Conservation (phyloP, 2,113 vertebrate species). For the Rhinogobius similis region DNA sequence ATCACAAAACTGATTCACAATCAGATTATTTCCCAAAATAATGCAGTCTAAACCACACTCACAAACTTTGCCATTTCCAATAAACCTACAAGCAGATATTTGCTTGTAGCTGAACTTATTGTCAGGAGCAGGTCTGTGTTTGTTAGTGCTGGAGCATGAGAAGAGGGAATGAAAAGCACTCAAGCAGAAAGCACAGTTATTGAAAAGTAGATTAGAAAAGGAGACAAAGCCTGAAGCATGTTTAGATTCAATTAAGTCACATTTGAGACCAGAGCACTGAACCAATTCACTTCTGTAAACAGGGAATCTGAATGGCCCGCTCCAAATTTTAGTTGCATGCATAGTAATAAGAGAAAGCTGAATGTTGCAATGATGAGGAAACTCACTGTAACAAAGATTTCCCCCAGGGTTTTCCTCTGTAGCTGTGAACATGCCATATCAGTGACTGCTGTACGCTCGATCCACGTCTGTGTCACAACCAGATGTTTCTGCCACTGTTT, state of each 20-base stretch:
- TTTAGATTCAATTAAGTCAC: conserved; percentile 37
- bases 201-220: conserved; percentile 48
- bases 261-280: conserved; percentile 18
- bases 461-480: too few relatives aligned
- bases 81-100: conserved; percentile 19
- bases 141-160: neutral
- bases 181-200: conserved; percentile 29
- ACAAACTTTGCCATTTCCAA: conserved; percentile 1
- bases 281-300: conserved; percentile 7
- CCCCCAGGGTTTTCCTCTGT: neutral
- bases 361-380: neutral
- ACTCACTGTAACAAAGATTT: neutral
- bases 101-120: conserved; percentile 2
- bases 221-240: conserved; percentile 23
- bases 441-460: neutral
- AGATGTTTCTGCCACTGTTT: too few relatives aligned
- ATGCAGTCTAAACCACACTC: too few relatives aligned
- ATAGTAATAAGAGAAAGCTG: neutral
- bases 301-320: conserved; percentile 18
- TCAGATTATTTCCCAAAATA: conserved; percentile 32
- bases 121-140: conserved; percentile 16
- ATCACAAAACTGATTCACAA: too few relatives aligned
- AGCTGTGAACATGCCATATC: neutral
- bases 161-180: conserved; percentile 16
- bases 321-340: neutral